These are phyloP conservation scores for Stenoptilia bipunctidactyla DNA, from an alignment of 2,888 invertebrate species.

Conservation along the genomic window DNA sequence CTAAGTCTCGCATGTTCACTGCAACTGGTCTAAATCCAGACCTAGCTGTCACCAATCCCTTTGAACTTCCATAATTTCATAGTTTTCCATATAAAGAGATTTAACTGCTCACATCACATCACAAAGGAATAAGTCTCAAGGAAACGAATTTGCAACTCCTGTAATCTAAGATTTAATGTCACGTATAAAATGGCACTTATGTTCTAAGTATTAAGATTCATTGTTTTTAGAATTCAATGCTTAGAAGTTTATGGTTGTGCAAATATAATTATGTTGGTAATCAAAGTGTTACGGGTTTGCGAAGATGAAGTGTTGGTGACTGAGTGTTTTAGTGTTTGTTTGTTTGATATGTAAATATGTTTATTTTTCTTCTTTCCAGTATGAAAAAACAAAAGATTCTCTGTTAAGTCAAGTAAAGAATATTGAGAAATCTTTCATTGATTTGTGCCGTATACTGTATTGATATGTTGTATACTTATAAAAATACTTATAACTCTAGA, in stretches of 20 bases:
- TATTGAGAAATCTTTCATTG: too few species aligned
- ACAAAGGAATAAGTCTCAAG: neutral
- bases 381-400: too few species aligned
- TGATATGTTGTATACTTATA: too few species aligned
- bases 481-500: too few species aligned
- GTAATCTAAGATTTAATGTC: neutral
- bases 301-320: constrained; percentile 2
- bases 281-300: constrained; percentile 11
- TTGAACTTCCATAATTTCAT: neutral
- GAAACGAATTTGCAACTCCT: neutral
- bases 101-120: neutral
- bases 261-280: neutral
- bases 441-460: too few species aligned
- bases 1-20: too few species aligned
- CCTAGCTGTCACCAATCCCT: too few species aligned
- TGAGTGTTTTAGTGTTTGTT: too few species aligned
- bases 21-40: too few species aligned
- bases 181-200: neutral
- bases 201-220: neutral
- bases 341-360: too few species aligned
- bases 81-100: neutral
- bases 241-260: neutral
- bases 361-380: too few species aligned
- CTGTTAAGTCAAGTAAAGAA: too few species aligned
- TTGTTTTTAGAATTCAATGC: neutral